A percentile compares a stretch with the other conserved stretches of the same genome.
Conservation (phyloP, 2,113 vertebrate species). For the Ptilorrhoa leucosticta region DNA sequence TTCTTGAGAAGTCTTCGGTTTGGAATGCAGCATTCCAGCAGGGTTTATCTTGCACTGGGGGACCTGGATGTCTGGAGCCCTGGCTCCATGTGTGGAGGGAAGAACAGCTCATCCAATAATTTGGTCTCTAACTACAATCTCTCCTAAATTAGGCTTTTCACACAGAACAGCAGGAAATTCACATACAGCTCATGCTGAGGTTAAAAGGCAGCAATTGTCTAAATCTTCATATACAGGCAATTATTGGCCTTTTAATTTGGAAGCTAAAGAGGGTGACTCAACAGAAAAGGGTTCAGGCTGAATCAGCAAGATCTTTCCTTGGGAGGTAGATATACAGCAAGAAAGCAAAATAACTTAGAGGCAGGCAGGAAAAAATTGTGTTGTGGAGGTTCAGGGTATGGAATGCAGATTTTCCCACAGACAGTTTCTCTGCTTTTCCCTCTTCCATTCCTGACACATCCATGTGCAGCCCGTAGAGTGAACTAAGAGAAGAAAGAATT, state of each 20-base stretch:
- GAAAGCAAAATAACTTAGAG: constrained; percentile 15
- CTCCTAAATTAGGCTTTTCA: background rate
- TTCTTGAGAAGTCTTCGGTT: background rate
- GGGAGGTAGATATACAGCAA: background rate
- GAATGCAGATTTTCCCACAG: background rate
- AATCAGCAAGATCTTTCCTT: constrained; percentile 9
- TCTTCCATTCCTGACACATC: background rate
- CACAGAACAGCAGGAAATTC: background rate
- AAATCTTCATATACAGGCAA: background rate
- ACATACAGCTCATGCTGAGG: background rate
- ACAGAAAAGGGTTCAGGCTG: constrained; percentile 21
- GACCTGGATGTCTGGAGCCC: background rate
- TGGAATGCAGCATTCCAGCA: background rate
- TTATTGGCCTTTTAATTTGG: constrained; percentile 18
- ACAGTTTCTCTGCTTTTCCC: background rate
- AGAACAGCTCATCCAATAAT: background rate
- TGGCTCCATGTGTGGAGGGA: background rate
- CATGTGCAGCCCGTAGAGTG: background rate
- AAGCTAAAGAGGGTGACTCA: constrained; percentile 34
- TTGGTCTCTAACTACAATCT: background rate
- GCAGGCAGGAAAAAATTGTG: background rate
- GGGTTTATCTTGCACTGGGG: background rate
- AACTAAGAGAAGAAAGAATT: background rate
- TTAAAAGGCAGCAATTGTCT: background rate
- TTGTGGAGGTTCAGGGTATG: background rate